A percentile compares a stretch with the other conserved stretches of the same genome.
phyloP scores from a whole-genome alignment of 1,140 invertebrate genomes.

The Drosophila yakuba region DNA sequence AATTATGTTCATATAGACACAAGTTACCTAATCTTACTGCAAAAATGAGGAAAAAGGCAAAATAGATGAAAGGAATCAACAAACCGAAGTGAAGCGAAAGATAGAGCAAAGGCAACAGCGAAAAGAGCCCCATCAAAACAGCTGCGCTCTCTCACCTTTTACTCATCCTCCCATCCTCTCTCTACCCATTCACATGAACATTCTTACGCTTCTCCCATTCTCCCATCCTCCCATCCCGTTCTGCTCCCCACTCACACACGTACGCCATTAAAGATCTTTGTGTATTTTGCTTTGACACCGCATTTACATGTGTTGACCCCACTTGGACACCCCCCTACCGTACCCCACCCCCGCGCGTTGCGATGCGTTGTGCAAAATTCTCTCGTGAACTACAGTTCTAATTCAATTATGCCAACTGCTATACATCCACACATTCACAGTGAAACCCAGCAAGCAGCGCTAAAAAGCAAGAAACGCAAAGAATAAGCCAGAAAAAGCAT shows the following conservation, averaged over 20 bases:
- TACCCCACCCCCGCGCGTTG: slow-evolving; percentile 3
- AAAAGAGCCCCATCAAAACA: slow-evolving; percentile 62
- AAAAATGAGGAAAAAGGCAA: slow-evolving; percentile 45
- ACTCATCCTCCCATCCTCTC: slow-evolving; percentile 18
- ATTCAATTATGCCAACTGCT: slow-evolving; percentile 58
- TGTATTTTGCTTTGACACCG: slow-evolving; percentile 47
- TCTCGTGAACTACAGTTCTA: slow-evolving; percentile 55
- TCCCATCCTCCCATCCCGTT: neutral
- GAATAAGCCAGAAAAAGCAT: slow-evolving; percentile 9
- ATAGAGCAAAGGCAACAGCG: slow-evolving; percentile 11
- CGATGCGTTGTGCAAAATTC: slow-evolving; percentile 43
- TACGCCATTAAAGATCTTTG: slow-evolving; percentile 27
- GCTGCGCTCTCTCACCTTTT: slow-evolving; percentile 51
- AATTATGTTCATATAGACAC: slow-evolving; percentile 79
- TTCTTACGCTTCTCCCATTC: slow-evolving; percentile 62
- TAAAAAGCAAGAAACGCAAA: slow-evolving; percentile 7
- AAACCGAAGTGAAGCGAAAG: slow-evolving; percentile 38
- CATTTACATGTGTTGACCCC: slow-evolving; percentile 65
- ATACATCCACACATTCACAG: slow-evolving; percentile 45
- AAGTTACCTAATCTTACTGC: slow-evolving; percentile 77
- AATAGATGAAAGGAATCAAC: slow-evolving; percentile 42
- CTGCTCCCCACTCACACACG: slow-evolving; percentile 11
- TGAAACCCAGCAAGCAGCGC: slow-evolving; percentile 28
- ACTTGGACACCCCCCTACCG: slow-evolving; percentile 24
- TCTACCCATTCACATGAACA: slow-evolving; percentile 37